These are phyloP conservation scores for Hippoglossus hippoglossus DNA, from an alignment of 2,797 vertebrate genomes.

Conservation along the genomic window DNA sequence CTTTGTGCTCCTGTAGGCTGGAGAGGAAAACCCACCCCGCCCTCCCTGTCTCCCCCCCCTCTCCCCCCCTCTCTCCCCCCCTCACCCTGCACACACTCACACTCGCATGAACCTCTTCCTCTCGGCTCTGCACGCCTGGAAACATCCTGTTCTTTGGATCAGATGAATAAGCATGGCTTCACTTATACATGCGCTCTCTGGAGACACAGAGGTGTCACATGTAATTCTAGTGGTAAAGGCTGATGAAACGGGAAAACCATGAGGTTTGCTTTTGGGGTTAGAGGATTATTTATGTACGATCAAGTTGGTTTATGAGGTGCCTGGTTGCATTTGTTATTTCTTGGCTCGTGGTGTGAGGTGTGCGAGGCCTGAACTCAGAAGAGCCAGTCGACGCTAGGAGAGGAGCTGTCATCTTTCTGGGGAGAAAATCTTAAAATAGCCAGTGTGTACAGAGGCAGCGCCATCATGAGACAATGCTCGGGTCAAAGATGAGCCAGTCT, in stretches of 20 bases:
- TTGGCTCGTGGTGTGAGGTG: conserved; percentile 9
- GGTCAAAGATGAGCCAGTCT: conserved; percentile 83
- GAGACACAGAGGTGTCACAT: conserved; percentile 32
- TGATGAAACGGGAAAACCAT: conserved; percentile 29
- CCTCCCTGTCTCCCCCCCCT: conserved; percentile 33
- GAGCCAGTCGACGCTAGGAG: conserved; percentile 43
- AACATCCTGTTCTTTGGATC: conserved; percentile 84
- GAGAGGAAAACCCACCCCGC: conserved; percentile 79
- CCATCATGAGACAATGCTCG: conserved; percentile 79
- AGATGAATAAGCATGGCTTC: conserved; percentile 72
- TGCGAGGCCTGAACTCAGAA: conserved; percentile 24
- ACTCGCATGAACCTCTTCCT: conserved; percentile 77
- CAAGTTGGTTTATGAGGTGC: conserved; percentile 11
- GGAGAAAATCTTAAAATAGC: conserved; percentile 80
- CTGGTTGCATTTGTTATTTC: conserved; percentile 23
- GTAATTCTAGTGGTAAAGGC: conserved; percentile 14
- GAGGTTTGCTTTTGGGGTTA: conserved; percentile 3
- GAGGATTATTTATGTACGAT: conserved; percentile 20
- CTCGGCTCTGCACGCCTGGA: conserved; percentile 74
- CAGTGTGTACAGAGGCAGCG: conserved; percentile 70
- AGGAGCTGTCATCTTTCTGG: conserved; percentile 64
- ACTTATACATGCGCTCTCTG: conserved; percentile 54
- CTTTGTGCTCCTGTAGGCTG: conserved; percentile 85
- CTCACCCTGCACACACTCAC: conserved; percentile 48
- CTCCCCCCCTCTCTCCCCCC: conserved; percentile 20